Evolutionary conservation across 2,888 invertebrate genomes (phyloP).

Genomic region (Synanthedon tipuliformis): DNA sequence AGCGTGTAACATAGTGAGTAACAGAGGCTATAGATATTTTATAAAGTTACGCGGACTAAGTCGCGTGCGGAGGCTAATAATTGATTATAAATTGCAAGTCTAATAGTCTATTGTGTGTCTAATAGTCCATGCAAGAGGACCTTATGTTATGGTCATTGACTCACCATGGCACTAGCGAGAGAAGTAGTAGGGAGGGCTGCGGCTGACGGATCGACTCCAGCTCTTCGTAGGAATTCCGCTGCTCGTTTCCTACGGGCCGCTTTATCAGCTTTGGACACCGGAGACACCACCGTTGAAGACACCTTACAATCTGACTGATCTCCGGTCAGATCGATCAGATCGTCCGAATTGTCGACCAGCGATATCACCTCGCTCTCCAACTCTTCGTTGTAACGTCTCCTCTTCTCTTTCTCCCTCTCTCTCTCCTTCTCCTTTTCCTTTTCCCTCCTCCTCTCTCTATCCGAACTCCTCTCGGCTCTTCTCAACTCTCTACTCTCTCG

Average conservation of each 20-base stretch:
- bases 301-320: conserved; percentile 61
- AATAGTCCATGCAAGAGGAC: no score
- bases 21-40: no score
- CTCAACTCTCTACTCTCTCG: conserved; percentile 17
- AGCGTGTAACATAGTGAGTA: no score
- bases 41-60: no score
- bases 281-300: conserved; percentile 26
- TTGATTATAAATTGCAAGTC: no score
- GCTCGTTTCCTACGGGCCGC: conserved; percentile 83
- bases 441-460: conserved; percentile 19
- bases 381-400: conserved; percentile 27
- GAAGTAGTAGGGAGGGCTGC: conserved; percentile 44
- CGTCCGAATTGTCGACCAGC: conserved; percentile 57
- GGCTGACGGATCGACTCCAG: conserved; percentile 43
- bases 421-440: conserved; percentile 18
- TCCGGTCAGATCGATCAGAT: conserved; percentile 72
- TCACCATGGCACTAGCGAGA: conserved; percentile 60
- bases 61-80: no score
- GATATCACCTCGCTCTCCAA: conserved; percentile 51
- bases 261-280: conserved; percentile 67
- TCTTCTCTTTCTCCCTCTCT: conserved; percentile 20
- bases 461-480: conserved; percentile 23
- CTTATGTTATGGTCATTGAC: no score
- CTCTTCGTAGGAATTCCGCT: conserved; percentile 79
- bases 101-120: no score